These are phyloP conservation scores for Melanocharis versteri DNA, from an alignment of 2,113 vertebrate genomes.

Conservation along the genomic window DNA sequence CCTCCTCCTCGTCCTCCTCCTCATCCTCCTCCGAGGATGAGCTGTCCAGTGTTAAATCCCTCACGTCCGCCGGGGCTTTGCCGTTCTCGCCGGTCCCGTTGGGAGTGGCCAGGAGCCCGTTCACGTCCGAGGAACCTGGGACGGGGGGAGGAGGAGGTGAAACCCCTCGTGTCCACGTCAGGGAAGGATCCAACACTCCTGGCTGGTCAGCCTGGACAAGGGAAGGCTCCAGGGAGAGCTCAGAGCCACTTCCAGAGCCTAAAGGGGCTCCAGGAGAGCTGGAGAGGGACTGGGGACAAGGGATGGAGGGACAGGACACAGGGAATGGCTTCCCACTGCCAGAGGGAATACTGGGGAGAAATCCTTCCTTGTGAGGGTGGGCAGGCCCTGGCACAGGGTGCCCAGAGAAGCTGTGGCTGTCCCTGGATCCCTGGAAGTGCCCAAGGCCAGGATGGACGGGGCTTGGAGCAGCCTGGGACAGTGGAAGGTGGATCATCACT, in stretches of 20 bases:
- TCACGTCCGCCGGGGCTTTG: slow-evolving; percentile 83
- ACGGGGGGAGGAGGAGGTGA: accelerated
- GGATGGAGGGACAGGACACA: not conserved
- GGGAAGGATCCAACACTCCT: accelerated
- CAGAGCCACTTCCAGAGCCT: not conserved
- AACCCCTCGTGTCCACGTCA: accelerated
- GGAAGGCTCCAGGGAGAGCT: not conserved
- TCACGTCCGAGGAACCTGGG: slow-evolving; percentile 85
- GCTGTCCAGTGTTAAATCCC: slow-evolving; percentile 97
- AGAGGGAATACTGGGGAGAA: not conserved
- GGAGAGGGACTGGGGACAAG: not conserved
- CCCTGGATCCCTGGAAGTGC: not conserved
- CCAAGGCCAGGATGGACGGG: not conserved
- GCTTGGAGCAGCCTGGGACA: accelerated
- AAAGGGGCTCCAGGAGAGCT: not conserved
- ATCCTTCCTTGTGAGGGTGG: not conserved
- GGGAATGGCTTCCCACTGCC: not conserved
- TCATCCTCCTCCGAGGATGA: slow-evolving; percentile 89
- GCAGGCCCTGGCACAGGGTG: not conserved
- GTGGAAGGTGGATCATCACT: accelerated
- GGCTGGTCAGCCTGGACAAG: not conserved
- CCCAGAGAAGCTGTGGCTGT: not conserved
- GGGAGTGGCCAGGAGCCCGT: slow-evolving; percentile 81
- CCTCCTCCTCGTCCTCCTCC: slow-evolving; percentile 90
- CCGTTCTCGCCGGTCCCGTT: slow-evolving; percentile 82